Base-by-base conservation (phyloP, 2,113 vertebrate species). In the Brachionichthys hirsutus region DNA sequence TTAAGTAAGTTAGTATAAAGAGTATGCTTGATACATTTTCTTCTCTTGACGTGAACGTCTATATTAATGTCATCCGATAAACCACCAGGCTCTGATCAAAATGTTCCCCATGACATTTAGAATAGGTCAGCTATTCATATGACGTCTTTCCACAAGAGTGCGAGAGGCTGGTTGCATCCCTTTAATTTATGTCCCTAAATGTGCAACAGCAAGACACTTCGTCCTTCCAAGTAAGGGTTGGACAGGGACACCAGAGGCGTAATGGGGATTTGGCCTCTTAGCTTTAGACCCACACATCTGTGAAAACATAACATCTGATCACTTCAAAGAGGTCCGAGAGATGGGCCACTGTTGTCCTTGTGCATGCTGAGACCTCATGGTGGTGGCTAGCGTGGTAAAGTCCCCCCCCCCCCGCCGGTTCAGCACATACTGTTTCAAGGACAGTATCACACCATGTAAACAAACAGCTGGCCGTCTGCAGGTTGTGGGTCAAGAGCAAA, bases 261-360 rank as follows among this genome's bases (percentile, higher is more conserved):
- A 75, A 43, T 52, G 52, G 73, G 54, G 64, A 50, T 63, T 61
- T 60, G 71, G 60, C 67, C 51, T 79, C 70, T 63, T 18, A 4
- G 69, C 76, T 81, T 78, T 77, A 81, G 76, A 82, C 75, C 66
- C 63, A 70, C 58, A 87, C 90, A 92, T 90, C 91, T 92, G 90
- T 92, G 60, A 84, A 92, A 92, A 92, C 87, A 92, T 80, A 47
- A 67, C 22, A 34, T 80, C 71, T 67, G 77, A 86, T 71, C 75
- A 75, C 69, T 81, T 87, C 67, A 81, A 81, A 80, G 75, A 56
- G 66, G 83, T 73, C 54, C 49, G 45, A 75, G 83, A 83, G 78
- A 70, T 73, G 69, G 78, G 57, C 63, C 70, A 59, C 56, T 73
- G 78, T 60, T 79, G 77, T 85, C 48, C 63, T 84, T 43, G 20